Percentiles rank a stretch among this genome's conserved stretches.
These are phyloP conservation scores for Umimayanthus kanabou DNA, from an alignment of 92 coral and sea anemone genomes.

Conservation along the genomic window DNA sequence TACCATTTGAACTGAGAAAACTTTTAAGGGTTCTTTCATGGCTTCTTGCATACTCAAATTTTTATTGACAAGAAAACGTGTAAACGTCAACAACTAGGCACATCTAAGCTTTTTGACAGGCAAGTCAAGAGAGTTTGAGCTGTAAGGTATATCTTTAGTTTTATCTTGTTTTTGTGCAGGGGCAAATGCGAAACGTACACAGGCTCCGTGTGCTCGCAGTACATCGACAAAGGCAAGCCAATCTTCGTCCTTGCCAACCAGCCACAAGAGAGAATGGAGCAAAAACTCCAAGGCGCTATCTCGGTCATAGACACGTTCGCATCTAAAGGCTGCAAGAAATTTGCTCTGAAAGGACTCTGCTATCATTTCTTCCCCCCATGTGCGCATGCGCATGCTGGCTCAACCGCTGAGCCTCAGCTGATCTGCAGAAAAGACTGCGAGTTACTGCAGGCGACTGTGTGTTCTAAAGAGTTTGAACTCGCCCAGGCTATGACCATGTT, in stretches of 20 bases:
- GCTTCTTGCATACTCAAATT: too few relatives aligned
- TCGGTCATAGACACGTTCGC: conserved; percentile 41
- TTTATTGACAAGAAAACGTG: too few relatives aligned
- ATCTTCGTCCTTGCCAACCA: conserved; percentile 56
- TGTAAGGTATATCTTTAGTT: too few relatives aligned
- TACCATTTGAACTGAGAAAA: too few relatives aligned
- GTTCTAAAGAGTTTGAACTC: conserved; percentile 86
- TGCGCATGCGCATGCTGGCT: conserved; percentile 23
- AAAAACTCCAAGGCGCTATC: conserved; percentile 53
- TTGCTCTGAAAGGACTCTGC: conserved; percentile 78
- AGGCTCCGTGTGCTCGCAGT: conserved; percentile 64
- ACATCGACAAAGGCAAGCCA: conserved; percentile 44
- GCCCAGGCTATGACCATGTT: conserved; percentile 57
- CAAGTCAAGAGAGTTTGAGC: too few relatives aligned
- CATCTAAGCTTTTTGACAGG: too few relatives aligned
- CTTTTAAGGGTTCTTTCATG: too few relatives aligned
- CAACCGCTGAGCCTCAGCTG: conserved; percentile 44
- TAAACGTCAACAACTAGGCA: too few relatives aligned
- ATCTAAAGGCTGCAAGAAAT: conserved; percentile 59
- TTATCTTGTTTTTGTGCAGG: conserved; percentile 24
- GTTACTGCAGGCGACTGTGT: conserved; percentile 68
- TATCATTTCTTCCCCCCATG: conserved; percentile 87
- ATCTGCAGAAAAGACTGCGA: conserved; percentile 90
- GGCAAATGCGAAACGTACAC: conserved; percentile 68
- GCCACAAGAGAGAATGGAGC: conserved; percentile 57